Percentiles rank a stretch among this genome's conserved stretches.
Evolutionary conservation across 2,797 vertebrate genomes (phyloP).

Genomic region (Lepus townsendii): DNA sequence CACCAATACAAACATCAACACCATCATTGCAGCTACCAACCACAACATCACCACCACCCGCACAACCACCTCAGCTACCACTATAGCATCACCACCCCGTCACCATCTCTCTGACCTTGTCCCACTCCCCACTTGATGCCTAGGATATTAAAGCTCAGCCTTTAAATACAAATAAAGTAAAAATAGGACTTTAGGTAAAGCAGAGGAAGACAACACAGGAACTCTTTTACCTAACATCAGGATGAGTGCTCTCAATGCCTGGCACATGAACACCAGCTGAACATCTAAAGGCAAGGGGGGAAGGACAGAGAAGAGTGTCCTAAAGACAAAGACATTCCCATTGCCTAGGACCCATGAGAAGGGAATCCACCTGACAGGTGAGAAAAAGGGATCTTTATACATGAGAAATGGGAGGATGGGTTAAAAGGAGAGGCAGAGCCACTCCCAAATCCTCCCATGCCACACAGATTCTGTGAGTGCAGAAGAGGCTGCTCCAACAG

Average conservation of each 20-base stretch:
- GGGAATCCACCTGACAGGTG: background rate
- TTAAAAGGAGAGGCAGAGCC: background rate
- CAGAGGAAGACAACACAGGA: background rate
- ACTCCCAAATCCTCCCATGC: background rate
- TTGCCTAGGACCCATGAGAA: background rate
- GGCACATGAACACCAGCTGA: background rate
- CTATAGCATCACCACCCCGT: background rate
- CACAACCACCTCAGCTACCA: background rate
- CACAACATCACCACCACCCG: background rate
- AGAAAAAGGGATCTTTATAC: background rate
- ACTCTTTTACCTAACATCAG: background rate
- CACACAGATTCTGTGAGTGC: background rate
- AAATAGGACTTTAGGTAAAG: background rate
- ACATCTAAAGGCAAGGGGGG: background rate
- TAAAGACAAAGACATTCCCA: background rate
- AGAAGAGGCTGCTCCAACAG: background rate
- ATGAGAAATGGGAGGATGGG: background rate
- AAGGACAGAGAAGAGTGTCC: background rate
- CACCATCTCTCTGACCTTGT: background rate
- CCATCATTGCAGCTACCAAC: background rate
- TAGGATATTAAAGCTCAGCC: background rate
- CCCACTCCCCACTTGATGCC: background rate
- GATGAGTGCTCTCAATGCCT: background rate
- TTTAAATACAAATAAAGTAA: background rate
- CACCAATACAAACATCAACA: background rate